phyloP scores from a whole-genome alignment of 2,888 invertebrate genomes.

The Tholera decimalis region DNA sequence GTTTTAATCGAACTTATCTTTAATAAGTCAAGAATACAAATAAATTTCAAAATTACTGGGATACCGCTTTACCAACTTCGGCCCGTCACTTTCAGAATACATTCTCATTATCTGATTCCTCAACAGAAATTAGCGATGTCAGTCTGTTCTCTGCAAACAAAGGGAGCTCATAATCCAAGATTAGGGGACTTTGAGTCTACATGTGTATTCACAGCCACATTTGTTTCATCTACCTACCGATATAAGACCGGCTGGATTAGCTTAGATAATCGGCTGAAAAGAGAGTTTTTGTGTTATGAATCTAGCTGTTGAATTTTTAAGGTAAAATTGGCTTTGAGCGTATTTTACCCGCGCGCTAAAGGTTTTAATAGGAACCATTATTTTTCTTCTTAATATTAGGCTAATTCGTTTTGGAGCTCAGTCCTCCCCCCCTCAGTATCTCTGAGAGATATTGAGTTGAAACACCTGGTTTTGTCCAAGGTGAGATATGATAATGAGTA shows the following conservation, averaged over 20 bases:
- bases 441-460: too few species aligned
- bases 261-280: not conserved
- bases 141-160: conserved; percentile 49
- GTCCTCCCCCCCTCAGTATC: too few species aligned
- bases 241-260: not conserved
- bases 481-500: too few species aligned
- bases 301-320: not conserved
- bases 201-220: conserved; percentile 7
- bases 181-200: conserved; percentile 35
- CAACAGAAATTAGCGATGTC: conserved; percentile 33
- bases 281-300: not conserved
- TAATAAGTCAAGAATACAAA: not conserved
- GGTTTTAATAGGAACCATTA: too few species aligned
- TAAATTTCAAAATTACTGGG: not conserved
- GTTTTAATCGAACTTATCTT: not conserved
- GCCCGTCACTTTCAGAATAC: conserved; percentile 25
- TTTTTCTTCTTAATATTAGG: too few species aligned
- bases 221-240: not conserved
- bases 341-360: too few species aligned
- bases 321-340: too few species aligned
- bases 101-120: conserved; percentile 19
- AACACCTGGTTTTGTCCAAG: too few species aligned
- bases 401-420: too few species aligned
- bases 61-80: not conserved
- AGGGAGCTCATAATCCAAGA: conserved; percentile 49